Evolutionary conservation across 2,888 invertebrate genomes (phyloP).

Genomic region (Frankliniella fusca): DNA sequence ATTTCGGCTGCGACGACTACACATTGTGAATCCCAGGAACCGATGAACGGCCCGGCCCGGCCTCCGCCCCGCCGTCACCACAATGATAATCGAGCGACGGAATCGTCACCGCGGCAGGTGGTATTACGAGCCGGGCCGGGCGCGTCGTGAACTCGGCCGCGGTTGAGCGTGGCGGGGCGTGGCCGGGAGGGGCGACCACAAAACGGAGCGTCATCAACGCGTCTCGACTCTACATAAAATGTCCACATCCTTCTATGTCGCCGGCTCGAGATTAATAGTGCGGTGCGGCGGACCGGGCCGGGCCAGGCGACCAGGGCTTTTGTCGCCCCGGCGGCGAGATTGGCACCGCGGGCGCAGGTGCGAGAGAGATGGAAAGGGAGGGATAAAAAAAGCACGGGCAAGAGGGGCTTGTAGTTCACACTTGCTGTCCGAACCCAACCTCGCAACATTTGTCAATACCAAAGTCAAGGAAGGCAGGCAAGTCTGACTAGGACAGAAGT

Average conservation of each 20-base stretch:
- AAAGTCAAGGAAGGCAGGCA: too few species aligned
- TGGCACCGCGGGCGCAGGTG: neutral
- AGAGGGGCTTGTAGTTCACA: too few species aligned
- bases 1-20: neutral
- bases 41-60: neutral
- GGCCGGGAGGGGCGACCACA: neutral
- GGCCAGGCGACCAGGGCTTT: neutral
- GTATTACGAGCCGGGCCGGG: neutral
- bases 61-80: neutral
- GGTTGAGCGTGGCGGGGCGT: neutral
- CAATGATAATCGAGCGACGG: neutral
- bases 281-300: neutral
- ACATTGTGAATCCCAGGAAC: neutral
- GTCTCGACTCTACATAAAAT: constrained; percentile 11
- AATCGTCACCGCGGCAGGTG: neutral
- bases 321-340: neutral
- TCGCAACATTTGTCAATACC: too few species aligned
- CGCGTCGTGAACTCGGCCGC: too few species aligned
- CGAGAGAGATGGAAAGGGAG: too few species aligned
- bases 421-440: too few species aligned
- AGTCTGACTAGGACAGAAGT: too few species aligned
- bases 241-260: constrained; percentile 6
- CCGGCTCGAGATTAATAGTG: neutral
- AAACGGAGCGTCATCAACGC: constrained; percentile 13
- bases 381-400: too few species aligned